Evolutionary conservation across 2,888 invertebrate genomes (phyloP).

Genomic region (Rhopalosiphum nymphaeae): DNA sequence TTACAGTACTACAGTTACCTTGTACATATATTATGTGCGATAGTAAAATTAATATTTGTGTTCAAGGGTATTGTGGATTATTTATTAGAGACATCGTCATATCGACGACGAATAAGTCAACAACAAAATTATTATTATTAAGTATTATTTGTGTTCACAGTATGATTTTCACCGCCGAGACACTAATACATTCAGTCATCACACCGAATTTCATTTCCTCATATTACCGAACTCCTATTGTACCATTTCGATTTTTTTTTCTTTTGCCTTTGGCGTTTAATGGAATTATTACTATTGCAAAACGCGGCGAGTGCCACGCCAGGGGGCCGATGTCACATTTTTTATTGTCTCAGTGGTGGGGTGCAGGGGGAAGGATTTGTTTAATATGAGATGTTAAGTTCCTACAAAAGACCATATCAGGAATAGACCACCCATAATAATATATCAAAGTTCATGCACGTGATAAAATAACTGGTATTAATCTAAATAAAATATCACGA

Average conservation of each 20-base stretch:
- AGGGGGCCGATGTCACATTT: neutral
- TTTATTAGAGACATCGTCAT: neutral
- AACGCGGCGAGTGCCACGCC: neutral
- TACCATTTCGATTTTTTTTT: neutral
- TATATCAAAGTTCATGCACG: neutral
- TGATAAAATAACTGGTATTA: neutral
- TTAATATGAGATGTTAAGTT: neutral
- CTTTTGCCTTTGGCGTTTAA: neutral
- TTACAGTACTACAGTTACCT: slow-evolving; percentile 11
- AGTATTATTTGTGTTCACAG: slow-evolving; percentile 1
- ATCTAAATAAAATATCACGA: neutral
- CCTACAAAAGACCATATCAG: neutral
- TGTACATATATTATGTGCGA: slow-evolving; percentile 11
- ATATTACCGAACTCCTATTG: slow-evolving; percentile 42
- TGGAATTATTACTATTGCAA: slow-evolving; percentile 35
- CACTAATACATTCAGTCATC: slow-evolving; percentile 25
- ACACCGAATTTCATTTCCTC: slow-evolving; percentile 53
- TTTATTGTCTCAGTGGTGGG: neutral
- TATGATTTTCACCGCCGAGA: slow-evolving; percentile 38
- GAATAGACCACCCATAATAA: neutral
- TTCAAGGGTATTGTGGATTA: slow-evolving; percentile 39
- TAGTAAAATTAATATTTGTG: slow-evolving; percentile 27
- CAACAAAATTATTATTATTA: slow-evolving; percentile 6
- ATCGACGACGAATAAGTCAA: neutral
- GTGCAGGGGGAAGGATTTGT: neutral